Evolutionary conservation across 2,888 invertebrate genomes (phyloP), one percentile per base, ranked within the genome.

Genomic region (Heliconius erato): DNA sequence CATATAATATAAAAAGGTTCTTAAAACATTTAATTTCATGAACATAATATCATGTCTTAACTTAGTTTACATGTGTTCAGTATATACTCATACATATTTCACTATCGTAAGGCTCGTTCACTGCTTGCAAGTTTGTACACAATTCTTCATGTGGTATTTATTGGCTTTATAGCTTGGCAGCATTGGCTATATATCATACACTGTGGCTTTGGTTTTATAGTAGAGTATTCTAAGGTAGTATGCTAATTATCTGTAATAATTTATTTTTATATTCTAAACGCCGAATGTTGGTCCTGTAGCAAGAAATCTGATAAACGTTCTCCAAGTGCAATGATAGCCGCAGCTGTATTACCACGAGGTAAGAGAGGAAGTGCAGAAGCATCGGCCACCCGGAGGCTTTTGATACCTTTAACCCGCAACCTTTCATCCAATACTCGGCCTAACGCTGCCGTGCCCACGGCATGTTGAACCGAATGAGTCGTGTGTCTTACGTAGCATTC

Each of bases 401-500:
- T 79, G 82, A 92, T 87, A 19, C 92, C 90, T 26, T 79, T 87
- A 87, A 94, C 94, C 19, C 91, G 88, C 82, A 94, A 86, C 32
- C 85, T 83, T 67, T 71, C 86, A 85, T 93, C 93, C 83, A 93
- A 77, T 85, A 92, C 94, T n/a, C 79, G 35, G 4, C 91, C 91
- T 80, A 93, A 83, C 74, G 89, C 87, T 67, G 89, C 87, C 79
- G 93, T 91, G 74, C 94, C 94, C 82, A 87, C 89, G 59, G 93
- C 88, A 86, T 94, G 94, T 86, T 87, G 91, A 80, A 88, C 84
- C 3, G 87, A 83, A 74, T 86, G 87, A 81, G 94, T 92, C 91
- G 94, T 87, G 85, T 93, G 91, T 19, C 91, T 89, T 78, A 83
- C 87, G 87, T 92, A 94, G 85, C 94, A 94, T n/a, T 84, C 84